Evolutionary conservation across 2,888 invertebrate species (phyloP).

Genomic region (Tridacna crocea): DNA sequence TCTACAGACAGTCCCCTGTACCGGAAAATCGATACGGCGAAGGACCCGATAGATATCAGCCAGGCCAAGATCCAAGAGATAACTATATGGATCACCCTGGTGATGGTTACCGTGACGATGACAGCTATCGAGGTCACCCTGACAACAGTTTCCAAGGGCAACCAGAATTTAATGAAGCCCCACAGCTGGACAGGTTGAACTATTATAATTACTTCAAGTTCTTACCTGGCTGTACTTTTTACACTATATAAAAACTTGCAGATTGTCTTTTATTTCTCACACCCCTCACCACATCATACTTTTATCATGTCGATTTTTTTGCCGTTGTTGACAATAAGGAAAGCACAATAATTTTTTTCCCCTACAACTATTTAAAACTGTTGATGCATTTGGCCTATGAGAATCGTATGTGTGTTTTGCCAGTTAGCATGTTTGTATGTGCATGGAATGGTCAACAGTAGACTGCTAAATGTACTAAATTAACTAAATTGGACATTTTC

Average conservation of each 20-base stretch:
- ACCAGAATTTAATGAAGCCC: slow-evolving; percentile 41
- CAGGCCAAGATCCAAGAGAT: slow-evolving; percentile 55
- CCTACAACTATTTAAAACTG: not conserved
- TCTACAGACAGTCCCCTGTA: slow-evolving; percentile 64
- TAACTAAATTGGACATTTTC: not conserved
- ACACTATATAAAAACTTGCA: too few relatives aligned
- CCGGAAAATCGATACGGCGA: slow-evolving; percentile 44
- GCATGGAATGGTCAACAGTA: too few relatives aligned
- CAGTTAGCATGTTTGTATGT: not conserved
- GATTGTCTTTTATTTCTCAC: too few relatives aligned
- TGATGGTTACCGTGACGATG: slow-evolving; percentile 49
- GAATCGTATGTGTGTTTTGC: not conserved
- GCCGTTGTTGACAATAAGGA: too few relatives aligned
- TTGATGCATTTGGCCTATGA: not conserved
- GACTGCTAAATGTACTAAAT: not conserved
- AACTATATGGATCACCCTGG: slow-evolving; percentile 62
- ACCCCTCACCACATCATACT: too few relatives aligned
- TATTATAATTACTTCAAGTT: too few relatives aligned
- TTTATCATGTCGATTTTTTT: too few relatives aligned
- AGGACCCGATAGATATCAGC: slow-evolving; percentile 31
- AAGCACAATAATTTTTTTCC: not conserved
- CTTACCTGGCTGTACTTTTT: too few relatives aligned
- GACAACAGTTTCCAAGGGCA: slow-evolving; percentile 59
- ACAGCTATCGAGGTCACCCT: slow-evolving; percentile 51
- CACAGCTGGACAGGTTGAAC: slow-evolving; percentile 44